Evolutionary conservation across 2,797 vertebrate genomes (phyloP), one percentile per base, ranked within the genome.

Genomic region (Manis pentadactyla): DNA sequence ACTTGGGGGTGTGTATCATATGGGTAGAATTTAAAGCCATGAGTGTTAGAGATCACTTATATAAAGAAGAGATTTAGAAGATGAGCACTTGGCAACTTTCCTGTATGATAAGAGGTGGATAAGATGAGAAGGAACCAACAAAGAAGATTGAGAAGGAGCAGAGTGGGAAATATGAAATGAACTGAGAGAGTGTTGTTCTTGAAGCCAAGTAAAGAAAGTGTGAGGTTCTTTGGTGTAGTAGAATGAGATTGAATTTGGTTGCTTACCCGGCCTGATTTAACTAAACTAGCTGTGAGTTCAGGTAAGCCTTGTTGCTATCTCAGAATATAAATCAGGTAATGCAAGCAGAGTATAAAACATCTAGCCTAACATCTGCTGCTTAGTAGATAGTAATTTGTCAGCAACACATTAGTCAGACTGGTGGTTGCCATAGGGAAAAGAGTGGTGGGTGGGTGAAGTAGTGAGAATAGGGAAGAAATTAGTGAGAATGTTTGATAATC

Each of bases 41-140:
- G 51, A 93, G 37, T 69, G 19, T 74, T n/a, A 57, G 34, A 79
- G 23, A 18, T 87, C 57, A 46, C 51, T 96, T 29, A 12, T 75
- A 25, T 27, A 55, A 37, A 93, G 63, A 85, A 85, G 71, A 81
- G 42, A 85, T 85, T 81, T 91, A 92, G 85, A 14, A 34, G 55
- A 46, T 77, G 25, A 49, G 5, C 49, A 42, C 29, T 85, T 75
- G 42, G 9, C 29, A 29, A 21, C 17, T 87, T 90, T 42, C 23
- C 1, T 61, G 4, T 81, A 3, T 64, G 79, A 46, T 39, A 39
- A 39, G 37, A 66, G n/a, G 59, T 64, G 49, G 15, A 34, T 61
- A 74, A 73, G 53, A 53, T 4, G 29, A 84, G 42, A 27, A 87
- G 29, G 59, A 77, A 31, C 59, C 23, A 81, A 66, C 75, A 59